Evolutionary conservation across 2,888 invertebrate genomes (phyloP), one percentile per base, ranked within the genome.

Genomic region (Andricus curvator): DNA sequence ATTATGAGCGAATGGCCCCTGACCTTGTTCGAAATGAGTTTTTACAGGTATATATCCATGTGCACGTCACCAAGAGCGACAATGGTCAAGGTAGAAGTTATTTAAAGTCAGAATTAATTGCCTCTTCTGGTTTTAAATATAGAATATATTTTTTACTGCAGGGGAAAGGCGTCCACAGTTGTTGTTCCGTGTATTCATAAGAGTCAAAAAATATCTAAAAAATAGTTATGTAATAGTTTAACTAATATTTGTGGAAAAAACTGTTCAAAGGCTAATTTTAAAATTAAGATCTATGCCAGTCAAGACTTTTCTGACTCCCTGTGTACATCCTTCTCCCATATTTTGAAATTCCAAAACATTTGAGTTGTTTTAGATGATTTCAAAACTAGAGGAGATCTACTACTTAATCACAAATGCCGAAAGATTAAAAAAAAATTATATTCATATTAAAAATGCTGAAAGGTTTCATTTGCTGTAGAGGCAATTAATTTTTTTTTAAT

Each of bases 1-100:
- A 82, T 65, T 78, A 77, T 83, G 78, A 81, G 66, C 76, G 68
- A 77, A 79, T 76, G 67, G 78, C 64, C 81, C 80, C 78, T 85
- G 82, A 83, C 78, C 83, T 85, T 85, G 80, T 82, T 81, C 67
- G 80, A 80, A 82, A 84, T 82, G 70, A 82, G 74, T 82, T 81
- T 85, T 82, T 79, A 76, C 37, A 81, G 66, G 80, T 77, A 65
- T 78, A 65, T 65, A 65, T 33, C 20, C 1, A 48, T 65, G 64
- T 66, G 29, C 79, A 65, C 51, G 78, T 70, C 77, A 66, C 62
- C 22, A 68, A 65, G 44, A 64, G 37, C 68, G 70, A 78, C 29
- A 77, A 81, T 76, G 66, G 68, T 62, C 66, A 67, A 76, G 76
- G 65, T 29, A 33, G 33, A 33, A 65, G 33, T 33, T 33, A 65